Evolutionary conservation across 2,797 vertebrate species (phyloP), one percentile per base, ranked within the genome.

Genomic region (Jordanella pulchra): DNA sequence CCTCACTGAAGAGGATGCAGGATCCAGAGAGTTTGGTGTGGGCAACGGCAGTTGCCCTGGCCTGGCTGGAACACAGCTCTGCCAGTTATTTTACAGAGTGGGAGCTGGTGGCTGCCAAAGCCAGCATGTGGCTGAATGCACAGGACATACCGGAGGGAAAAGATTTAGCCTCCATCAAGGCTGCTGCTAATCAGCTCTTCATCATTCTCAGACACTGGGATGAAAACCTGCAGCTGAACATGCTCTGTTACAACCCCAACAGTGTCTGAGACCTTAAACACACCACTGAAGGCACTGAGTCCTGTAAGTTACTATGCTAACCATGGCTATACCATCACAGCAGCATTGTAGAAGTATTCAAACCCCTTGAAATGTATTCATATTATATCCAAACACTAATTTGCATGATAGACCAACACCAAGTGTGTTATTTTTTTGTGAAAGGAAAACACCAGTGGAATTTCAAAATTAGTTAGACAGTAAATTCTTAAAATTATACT

Each of bases 191-290:
- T 84, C 97, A 99, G 91, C 96, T 99, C 47, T 99, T 99, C 7
- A 96, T 99, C 83, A 95, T 99, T 77, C 96, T 99, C 79, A 92
- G 97, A 73, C 98, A 99, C 93, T 99, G 98, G 98, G 95, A 99
- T 23, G 97, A 99, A 67, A 99, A 96, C 87, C 94, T 99, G 79
- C 96, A 99, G 82, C 96, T 99, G 82, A 97, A 97, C 79, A 94
- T 98, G 95, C 94, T 99, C 35, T 99, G 98, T 83, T 99, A 99
- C 89, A 96, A 99, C 91, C 98, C 98, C 0, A 95, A 95, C 90
- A 96, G 94, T 0, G 92, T 98, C 84, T 99, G 84, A 92, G 70
- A 25, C 68, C 67, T 47, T 25, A 67, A 9, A 14, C 69, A 35
- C 9, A 63, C 65, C 21, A 2, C 66, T 54, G 53, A 65, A 69